These are phyloP conservation scores for Eristalinus sepulchralis DNA, from an alignment of 2,888 invertebrate genomes.

Conservation along the genomic window DNA sequence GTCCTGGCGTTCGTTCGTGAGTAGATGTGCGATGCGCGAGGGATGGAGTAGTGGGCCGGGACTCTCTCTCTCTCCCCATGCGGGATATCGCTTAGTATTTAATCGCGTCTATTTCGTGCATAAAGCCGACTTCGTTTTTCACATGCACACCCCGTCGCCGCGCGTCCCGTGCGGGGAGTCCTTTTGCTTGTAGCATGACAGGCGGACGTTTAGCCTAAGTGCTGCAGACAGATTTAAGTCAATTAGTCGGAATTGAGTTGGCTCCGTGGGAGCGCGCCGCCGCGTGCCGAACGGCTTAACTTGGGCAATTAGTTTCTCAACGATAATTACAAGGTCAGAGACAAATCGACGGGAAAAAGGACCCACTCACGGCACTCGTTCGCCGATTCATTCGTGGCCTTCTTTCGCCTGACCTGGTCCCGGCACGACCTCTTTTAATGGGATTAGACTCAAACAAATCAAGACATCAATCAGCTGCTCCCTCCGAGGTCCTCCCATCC, in stretches of 20 bases:
- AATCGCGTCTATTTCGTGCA: slow-evolving; percentile 66
- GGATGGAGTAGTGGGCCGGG: not conserved
- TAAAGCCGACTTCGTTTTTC: slow-evolving; percentile 57
- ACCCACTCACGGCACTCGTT: not conserved
- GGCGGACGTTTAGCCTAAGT: slow-evolving; percentile 62
- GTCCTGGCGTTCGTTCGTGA: not conserved
- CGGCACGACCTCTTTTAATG: slow-evolving; percentile 61
- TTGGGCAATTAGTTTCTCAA: slow-evolving; percentile 63
- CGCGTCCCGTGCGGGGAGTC: not conserved
- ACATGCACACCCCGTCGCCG: slow-evolving; percentile 4
- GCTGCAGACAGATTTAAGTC: slow-evolving; percentile 69
- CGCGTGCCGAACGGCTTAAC: slow-evolving; percentile 47
- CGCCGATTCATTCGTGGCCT: not conserved
- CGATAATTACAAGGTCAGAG: slow-evolving; percentile 67
- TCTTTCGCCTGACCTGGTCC: not conserved
- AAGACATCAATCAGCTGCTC: slow-evolving; percentile 68
- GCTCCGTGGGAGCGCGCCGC: slow-evolving; percentile 16
- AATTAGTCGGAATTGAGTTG: slow-evolving; percentile 66
- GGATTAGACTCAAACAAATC: slow-evolving; percentile 68
- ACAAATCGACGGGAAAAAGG: slow-evolving; percentile 61
- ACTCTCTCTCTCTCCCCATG: not conserved
- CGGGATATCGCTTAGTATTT: slow-evolving; percentile 52
- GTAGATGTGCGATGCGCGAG: not conserved
- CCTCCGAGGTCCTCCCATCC: slow-evolving; percentile 24
- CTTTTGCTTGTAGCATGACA: slow-evolving; percentile 52